Percentiles rank a stretch among this genome's conserved stretches.
phyloP scores from a whole-genome alignment of 2,888 invertebrate genomes.

The Tiliacea citrago region DNA sequence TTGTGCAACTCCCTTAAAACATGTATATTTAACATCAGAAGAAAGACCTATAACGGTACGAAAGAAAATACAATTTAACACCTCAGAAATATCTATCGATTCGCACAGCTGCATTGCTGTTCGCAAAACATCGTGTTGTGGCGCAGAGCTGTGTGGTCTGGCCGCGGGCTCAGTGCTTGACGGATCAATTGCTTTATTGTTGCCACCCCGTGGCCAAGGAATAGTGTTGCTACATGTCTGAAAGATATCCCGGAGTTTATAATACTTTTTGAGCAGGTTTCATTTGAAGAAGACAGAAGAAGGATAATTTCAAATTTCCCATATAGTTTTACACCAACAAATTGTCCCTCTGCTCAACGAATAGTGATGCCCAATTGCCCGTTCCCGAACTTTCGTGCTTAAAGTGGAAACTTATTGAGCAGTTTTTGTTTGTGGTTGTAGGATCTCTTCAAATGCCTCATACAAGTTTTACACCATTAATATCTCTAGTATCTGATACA shows the following conservation, averaged over 20 bases:
- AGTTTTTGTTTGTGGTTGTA: neutral
- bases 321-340: neutral
- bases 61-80: constrained; percentile 15
- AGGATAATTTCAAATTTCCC: neutral
- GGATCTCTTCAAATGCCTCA: neutral
- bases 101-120: constrained; percentile 57
- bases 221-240: constrained; percentile 49
- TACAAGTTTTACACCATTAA: too few relatives aligned
- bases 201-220: constrained; percentile 66
- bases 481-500: neutral
- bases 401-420: neutral
- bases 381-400: constrained; percentile 3
- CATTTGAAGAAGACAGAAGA: neutral
- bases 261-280: neutral
- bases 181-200: constrained; percentile 86
- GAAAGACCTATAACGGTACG: neutral
- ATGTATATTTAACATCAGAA: neutral
- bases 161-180: constrained; percentile 77
- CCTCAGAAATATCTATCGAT: constrained; percentile 45
- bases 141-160: constrained; percentile 79
- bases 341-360: constrained; percentile 56
- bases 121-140: constrained; percentile 76
- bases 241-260: neutral
- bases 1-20: too few relatives aligned
- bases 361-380: constrained; percentile 37